Base-by-base conservation (phyloP, 2,797 vertebrate species). In the Halcyon badia region DNA sequence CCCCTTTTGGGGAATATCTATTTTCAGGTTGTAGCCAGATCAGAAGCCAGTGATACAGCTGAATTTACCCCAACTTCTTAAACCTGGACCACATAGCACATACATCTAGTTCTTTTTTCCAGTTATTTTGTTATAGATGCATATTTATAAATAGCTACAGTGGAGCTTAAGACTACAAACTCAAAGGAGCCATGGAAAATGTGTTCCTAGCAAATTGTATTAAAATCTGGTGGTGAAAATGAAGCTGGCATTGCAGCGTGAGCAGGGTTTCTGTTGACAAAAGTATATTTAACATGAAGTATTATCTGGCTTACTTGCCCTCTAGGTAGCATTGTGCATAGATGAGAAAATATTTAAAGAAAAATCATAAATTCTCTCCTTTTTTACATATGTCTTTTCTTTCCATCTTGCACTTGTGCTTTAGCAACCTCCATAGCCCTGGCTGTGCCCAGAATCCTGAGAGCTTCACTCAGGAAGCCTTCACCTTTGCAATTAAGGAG, bases 401-500 rank as follows among this genome's bases (percentile, higher is more conserved):
- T 69, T 80, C 37, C 33, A 4, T 66, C 42, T 64, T 93, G 28
- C 0, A 0, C 22, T 91, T 3, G 1, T 73, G 54, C 44, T 87
- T 92, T 80, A 82, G 60, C 78, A 89, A 54, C 33, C 72, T 86
- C 58, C 5, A 3, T 81, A 71, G 61, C 49, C 54, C 71, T 65
- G 58, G 11, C 83, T 84, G 73, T 93, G 89, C 73, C 51, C 77
- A 73, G 91, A 95, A 95, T 95, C 48, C 80, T 88, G 85, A 95
- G 56, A 88, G 58, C 57, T 93, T 90, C 1, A 2, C 71, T 83
- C 41, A 48, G 41, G 68, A 61, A 85, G 62, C 68, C 69, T 90
- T 87, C 7, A 7, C 49, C 70, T 92, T 90, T 89, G 41, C 62
- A 77, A 46, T 52, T 13, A 24, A 82, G 60, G 64, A 89, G 30